Base-by-base conservation (phyloP, 1,140 invertebrate species). In the Atta texana region DNA sequence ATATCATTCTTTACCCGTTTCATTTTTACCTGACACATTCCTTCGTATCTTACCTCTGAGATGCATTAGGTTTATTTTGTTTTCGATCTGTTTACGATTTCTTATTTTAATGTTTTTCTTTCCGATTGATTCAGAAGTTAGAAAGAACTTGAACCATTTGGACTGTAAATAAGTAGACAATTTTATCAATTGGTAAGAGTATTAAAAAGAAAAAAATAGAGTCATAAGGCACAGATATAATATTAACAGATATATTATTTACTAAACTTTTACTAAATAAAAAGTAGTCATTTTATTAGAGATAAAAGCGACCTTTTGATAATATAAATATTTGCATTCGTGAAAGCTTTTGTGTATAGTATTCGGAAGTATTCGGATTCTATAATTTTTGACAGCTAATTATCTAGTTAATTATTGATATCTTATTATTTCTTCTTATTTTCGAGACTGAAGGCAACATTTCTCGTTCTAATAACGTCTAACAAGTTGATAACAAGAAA, bases 1-100 rank as follows among this genome's bases (percentile, higher is more conserved):
- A 93, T 94, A 93, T 95, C 92, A 91, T 85, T 71, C 87, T 88
- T 91, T 88, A 66, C 68, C 72, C 31, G 31, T 53, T 84, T 85
- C 31, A 5, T 34, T 14, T 55, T 69, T 21, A 68, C 44, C 21
- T 34, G 51, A 57, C 34, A 28, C 57, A 14, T 24, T 61, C 0
- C 24, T 59, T 57, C 21, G 1, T 1, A 24, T 75, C 31, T 39
- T 12, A 2, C 1, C 14, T 16, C 7, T 44, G 3, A 3, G n/a
- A 44, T 16, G n/a, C 34, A 18, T 21, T 55, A 34, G 18, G 34
- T 34, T 55, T 72, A 34, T 75, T 39, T 14, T 57, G 28, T 21
- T 76, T 68, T 53, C 24, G 5, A n/a, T 4, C 14, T 57, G 18
- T 21, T 75, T 44, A 31, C 24, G 8, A n/a, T 10, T 7, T 4